Conservation (phyloP, 1,140 invertebrate species). For the Latrodectus geometricus region DNA sequence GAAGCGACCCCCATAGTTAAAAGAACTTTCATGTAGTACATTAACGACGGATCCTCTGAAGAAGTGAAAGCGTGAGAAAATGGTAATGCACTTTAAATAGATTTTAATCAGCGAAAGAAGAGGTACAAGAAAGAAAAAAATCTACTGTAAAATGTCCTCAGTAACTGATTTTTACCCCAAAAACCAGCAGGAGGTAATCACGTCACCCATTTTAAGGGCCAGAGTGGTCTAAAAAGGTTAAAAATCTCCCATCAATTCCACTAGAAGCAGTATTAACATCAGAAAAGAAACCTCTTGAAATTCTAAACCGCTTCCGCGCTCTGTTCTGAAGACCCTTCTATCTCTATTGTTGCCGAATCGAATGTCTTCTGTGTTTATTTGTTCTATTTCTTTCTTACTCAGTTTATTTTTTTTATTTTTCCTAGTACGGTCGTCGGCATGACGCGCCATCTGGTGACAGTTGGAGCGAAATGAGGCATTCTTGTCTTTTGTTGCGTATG, state of each 20-base stretch:
- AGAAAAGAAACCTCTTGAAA: conserved; percentile 26
- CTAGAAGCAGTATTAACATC: conserved; percentile 1
- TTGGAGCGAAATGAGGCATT: conserved; percentile 27
- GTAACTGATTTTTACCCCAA: neutral
- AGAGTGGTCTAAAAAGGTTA: neutral
- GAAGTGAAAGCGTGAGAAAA: too few relatives aligned
- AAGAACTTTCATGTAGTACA: too few relatives aligned
- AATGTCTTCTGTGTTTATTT: conserved; percentile 13
- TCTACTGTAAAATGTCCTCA: too few relatives aligned
- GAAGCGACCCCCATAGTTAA: too few relatives aligned
- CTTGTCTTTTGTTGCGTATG: conserved; percentile 31
- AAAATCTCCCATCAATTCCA: conserved; percentile 15
- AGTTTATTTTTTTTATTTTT: neutral
- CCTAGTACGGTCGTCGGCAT: neutral
- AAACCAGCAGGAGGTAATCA: conserved; percentile 9
- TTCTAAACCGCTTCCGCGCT: conserved; percentile 48
- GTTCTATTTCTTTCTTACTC: neutral
- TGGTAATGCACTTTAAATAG: too few relatives aligned
- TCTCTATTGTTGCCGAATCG: conserved; percentile 13
- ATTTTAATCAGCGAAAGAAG: too few relatives aligned
- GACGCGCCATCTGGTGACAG: conserved; percentile 45
- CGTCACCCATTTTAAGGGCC: neutral
- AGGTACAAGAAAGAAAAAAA: too few relatives aligned
- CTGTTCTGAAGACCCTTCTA: conserved; percentile 1
- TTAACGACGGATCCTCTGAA: too few relatives aligned